phyloP scores from a whole-genome alignment of 2,797 vertebrate species.

The Thalassophryne amazonica region DNA sequence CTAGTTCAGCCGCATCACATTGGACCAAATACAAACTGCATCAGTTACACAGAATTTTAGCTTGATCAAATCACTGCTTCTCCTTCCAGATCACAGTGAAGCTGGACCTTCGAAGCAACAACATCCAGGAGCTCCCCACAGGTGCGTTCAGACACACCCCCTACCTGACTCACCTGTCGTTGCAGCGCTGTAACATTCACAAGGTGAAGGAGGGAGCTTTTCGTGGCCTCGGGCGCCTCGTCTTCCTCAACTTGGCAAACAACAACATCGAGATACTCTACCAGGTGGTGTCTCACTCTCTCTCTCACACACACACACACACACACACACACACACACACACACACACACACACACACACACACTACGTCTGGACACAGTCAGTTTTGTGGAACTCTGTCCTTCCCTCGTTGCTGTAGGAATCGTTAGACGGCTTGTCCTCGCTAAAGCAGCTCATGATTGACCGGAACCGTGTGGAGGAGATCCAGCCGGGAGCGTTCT shows the following conservation, averaged over 20 bases:
- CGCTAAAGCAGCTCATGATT: conserved; percentile 85
- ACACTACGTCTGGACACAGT: neutral
- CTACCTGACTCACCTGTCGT: conserved; percentile 85
- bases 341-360: too few species aligned
- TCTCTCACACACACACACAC: neutral
- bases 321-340: neutral
- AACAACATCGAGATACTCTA: conserved; percentile 86
- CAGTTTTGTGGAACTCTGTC: neutral
- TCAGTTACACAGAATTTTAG: too few species aligned
- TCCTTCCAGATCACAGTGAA: conserved; percentile 83
- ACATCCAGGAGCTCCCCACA: conserved; percentile 73
- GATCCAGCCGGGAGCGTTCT: conserved; percentile 88
- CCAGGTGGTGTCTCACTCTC: conserved; percentile 66
- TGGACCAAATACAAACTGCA: too few species aligned
- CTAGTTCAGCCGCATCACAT: too few species aligned
- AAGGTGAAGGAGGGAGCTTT: conserved; percentile 90
- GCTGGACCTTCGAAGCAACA: conserved; percentile 85
- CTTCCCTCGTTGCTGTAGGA: conserved; percentile 71
- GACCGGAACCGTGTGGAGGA: conserved; percentile 87
- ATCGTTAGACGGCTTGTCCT: conserved; percentile 88
- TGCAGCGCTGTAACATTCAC: conserved; percentile 84
- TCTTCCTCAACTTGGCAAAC: conserved; percentile 88
- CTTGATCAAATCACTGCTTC: fast-evolving
- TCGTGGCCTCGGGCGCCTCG: conserved; percentile 85
- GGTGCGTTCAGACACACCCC: conserved; percentile 83